Evolutionary conservation across 2,797 vertebrate genomes (phyloP).

Genomic region (Melopsittacus undulatus): DNA sequence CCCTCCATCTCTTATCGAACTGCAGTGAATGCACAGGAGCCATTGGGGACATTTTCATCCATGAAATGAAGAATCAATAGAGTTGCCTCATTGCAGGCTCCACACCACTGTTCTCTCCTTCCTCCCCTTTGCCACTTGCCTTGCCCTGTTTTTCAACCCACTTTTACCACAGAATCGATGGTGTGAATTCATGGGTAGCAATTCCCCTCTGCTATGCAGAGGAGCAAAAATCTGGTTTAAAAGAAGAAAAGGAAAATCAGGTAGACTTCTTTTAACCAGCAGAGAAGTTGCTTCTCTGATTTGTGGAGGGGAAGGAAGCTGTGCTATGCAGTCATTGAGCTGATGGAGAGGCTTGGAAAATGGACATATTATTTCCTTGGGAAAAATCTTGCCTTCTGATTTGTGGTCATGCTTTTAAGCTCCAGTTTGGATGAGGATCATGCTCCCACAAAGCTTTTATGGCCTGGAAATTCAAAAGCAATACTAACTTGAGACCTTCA

Average conservation of each 20-base stretch:
- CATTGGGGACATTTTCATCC: background rate
- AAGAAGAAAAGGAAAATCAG: background rate
- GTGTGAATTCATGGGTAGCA: background rate
- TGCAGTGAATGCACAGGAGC: background rate
- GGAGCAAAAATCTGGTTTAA: background rate
- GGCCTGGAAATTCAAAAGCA: background rate
- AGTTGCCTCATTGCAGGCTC: background rate
- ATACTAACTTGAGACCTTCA: background rate
- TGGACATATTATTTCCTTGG: background rate
- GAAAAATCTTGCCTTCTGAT: background rate
- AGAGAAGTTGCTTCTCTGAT: background rate
- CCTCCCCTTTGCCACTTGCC: background rate
- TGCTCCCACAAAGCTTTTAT: background rate
- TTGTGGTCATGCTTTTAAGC: background rate
- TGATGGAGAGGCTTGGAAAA: conserved; percentile 6
- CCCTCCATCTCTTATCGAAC: background rate
- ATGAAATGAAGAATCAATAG: background rate
- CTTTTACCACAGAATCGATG: background rate
- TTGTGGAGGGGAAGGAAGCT: background rate
- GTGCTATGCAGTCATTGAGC: background rate
- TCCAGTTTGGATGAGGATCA: background rate
- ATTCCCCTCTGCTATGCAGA: accelerated
- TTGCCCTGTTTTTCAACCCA: background rate
- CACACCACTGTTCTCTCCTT: accelerated
- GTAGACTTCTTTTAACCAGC: background rate